Percentiles rank a stretch among this genome's conserved stretches.
These are phyloP conservation scores for Camponotus fellah DNA, from an alignment of 2,888 invertebrate genomes.

Conservation along the genomic window DNA sequence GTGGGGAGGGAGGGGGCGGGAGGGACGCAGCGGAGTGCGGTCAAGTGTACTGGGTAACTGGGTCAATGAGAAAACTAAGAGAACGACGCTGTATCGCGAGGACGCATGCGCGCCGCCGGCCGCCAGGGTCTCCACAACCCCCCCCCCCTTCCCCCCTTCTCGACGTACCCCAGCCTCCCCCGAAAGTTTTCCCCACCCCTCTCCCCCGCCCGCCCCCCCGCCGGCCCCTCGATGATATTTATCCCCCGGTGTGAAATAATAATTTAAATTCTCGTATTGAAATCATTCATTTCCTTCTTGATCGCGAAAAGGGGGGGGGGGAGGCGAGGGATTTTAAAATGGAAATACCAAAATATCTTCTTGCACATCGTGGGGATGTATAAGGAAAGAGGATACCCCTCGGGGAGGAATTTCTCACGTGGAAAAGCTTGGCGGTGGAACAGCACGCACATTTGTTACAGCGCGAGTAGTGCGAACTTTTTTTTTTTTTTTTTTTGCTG, in stretches of 20 bases:
- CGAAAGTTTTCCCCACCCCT: background rate
- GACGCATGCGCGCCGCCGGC: slow-evolving; percentile 53
- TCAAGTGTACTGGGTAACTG: slow-evolving; percentile 86
- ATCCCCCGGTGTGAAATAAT: background rate
- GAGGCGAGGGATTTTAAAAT: background rate
- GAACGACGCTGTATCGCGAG: slow-evolving; percentile 65
- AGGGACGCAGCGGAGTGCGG: slow-evolving; percentile 81
- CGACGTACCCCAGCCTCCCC: background rate
- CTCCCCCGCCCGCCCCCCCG: no score
- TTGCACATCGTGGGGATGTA: background rate
- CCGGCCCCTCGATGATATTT: background rate
- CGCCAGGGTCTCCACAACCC: background rate
- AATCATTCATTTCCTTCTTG: slow-evolving; percentile 14
- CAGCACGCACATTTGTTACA: slow-evolving; percentile 7
- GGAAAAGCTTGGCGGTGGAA: background rate
- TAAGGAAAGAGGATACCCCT: background rate
- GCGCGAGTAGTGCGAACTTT: background rate
- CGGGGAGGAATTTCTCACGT: background rate
- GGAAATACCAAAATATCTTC: background rate
- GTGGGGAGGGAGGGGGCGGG: slow-evolving; percentile 63
- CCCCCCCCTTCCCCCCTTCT: background rate
- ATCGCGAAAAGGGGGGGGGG: background rate
- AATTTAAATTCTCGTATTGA: slow-evolving; percentile 5
- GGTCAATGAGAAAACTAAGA: slow-evolving; percentile 84
- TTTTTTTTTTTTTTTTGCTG: no score